These are phyloP conservation scores for Paramormyrops kingsleyae DNA, from an alignment of 2,113 vertebrate genomes.

Conservation along the genomic window DNA sequence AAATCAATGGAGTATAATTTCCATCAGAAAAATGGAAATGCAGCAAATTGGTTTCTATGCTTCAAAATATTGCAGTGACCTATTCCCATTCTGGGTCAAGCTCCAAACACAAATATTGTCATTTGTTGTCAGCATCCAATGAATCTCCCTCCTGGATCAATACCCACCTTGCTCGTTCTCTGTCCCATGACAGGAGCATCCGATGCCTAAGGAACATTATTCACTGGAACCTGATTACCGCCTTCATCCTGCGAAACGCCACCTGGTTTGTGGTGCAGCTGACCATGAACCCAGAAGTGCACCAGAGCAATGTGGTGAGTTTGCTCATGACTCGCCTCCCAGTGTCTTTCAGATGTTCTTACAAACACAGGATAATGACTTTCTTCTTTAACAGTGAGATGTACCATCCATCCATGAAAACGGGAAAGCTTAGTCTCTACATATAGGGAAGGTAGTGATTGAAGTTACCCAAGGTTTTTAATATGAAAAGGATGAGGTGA, in stretches of 20 bases:
- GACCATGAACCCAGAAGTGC: constrained; percentile 81
- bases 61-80: neutral
- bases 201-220: constrained; percentile 91
- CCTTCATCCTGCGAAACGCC: constrained; percentile 89
- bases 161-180: neutral
- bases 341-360: neutral
- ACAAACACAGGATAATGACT: neutral
- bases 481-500: neutral
- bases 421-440: neutral
- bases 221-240: constrained; percentile 92
- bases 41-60: neutral
- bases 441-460: neutral
- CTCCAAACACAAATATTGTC: neutral
- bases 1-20: neutral
- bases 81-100: neutral
- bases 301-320: constrained; percentile 85
- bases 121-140: neutral
- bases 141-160: neutral
- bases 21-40: neutral
- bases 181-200: constrained; percentile 71
- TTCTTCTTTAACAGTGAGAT: neutral
- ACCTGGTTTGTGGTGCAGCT: constrained; percentile 90
- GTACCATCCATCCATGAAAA: neutral
- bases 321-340: neutral
- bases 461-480: neutral